Evolutionary conservation across 2,113 vertebrate species (phyloP), one percentile per base, ranked within the genome.

Genomic region (Platysternon megacephalum): DNA sequence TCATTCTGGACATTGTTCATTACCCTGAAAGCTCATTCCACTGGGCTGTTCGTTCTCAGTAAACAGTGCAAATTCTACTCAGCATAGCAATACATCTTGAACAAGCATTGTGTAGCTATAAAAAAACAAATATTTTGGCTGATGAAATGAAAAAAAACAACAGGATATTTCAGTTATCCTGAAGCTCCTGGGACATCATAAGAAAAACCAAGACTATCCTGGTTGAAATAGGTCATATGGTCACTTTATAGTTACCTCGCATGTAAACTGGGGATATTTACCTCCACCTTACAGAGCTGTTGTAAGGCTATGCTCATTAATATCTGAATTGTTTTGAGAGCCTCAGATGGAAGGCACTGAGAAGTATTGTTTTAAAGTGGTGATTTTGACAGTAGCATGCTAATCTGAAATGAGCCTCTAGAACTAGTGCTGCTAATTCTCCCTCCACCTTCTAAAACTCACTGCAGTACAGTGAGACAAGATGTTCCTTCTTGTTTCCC

Each of bases 381-480:
- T 86, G 79, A 89, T 94, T 95, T 84, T 94, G 92, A 94, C 81
- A 96, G 89, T 90, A 94, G 85, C 96, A 91, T 83, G 65, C 24
- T 93, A 80, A 95, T 92, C 87, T 94, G 92, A 94, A 95, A 96
- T 74, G 56, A 91, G 74, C 93, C 87, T 92, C 74, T 85, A 56
- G 87, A 92, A 85, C 80, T 92, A 80, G 88, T 89, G 83, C 78
- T 87, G 44, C 78, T 82, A 76, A 85, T 93, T 14, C 48, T 95
- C 91, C 78, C 78, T 89, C 89, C 24, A 21, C n/a, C 14, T 91
- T 49, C 13, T 28, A 28, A 24, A 46, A 76, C 26, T 49, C 85
- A 80, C n/a, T n/a, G 53, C 93, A 87, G 86, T 35, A 89, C 65
- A 88, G 12, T 80, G 79, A 97, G 87, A 91, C 93, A n/a, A 95